Evolutionary conservation across 2,888 invertebrate species (phyloP).

Genomic region (Synergus gifuensis): DNA sequence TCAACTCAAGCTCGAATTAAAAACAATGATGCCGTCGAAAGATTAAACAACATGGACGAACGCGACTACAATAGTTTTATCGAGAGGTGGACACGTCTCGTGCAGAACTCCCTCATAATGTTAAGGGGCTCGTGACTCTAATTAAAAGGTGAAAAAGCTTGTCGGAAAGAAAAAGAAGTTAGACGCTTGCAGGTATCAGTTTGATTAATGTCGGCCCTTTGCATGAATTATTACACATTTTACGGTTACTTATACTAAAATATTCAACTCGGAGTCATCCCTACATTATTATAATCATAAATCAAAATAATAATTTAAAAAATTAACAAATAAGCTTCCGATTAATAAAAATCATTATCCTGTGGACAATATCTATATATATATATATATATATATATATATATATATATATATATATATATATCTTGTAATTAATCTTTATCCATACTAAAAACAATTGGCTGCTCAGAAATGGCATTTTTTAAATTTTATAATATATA

Average conservation of each 20-base stretch:
- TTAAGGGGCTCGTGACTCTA: slow-evolving; percentile 58
- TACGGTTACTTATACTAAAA: slow-evolving; percentile 29
- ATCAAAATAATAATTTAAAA: neutral
- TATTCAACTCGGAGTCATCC: neutral
- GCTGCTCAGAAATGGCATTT: no score
- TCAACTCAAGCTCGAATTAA: slow-evolving; percentile 48
- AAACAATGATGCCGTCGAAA: slow-evolving; percentile 60
- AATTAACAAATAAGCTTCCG: neutral
- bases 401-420: no score
- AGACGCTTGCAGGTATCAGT: slow-evolving; percentile 59
- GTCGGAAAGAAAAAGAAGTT: slow-evolving; percentile 54
- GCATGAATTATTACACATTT: slow-evolving; percentile 51
- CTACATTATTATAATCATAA: neutral
- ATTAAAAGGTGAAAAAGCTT: slow-evolving; percentile 62
- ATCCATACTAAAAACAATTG: no score
- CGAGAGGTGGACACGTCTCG: slow-evolving; percentile 54
- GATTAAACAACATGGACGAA: slow-evolving; percentile 60
- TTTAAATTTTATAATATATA: no score
- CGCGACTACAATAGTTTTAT: slow-evolving; percentile 56
- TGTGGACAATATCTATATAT: no score
- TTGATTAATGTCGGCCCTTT: slow-evolving; percentile 63
- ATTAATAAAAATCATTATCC: no score
- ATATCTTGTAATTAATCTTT: no score
- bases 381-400: no score
- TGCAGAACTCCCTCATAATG: slow-evolving; percentile 52